Percentiles rank a stretch among this genome's conserved stretches.
Conservation (phyloP, 2,797 vertebrate species). For the Argya squamiceps region DNA sequence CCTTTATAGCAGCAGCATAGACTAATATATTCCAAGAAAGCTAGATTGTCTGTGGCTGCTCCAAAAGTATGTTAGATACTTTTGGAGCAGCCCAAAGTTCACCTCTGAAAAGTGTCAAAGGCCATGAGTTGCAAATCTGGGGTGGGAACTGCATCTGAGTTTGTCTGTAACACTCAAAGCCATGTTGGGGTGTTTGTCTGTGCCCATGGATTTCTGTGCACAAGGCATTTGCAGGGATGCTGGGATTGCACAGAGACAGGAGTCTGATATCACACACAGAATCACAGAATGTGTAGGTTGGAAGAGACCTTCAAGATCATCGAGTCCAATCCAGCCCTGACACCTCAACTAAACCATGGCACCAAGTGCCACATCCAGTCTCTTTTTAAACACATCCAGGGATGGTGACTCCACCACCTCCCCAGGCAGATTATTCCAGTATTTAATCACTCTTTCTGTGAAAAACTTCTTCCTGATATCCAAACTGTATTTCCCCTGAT, state of each 20-base stretch:
- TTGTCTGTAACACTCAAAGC: not conserved
- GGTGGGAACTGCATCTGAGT: not conserved
- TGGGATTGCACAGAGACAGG: not conserved
- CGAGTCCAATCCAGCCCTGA: too few relatives aligned
- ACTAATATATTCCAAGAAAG: constrained; percentile 9
- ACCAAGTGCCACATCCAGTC: too few relatives aligned
- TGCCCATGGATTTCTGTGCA: not conserved
- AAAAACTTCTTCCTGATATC: too few relatives aligned
- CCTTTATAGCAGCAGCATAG: constrained; percentile 7
- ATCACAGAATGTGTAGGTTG: too few relatives aligned
- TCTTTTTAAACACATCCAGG: too few relatives aligned
- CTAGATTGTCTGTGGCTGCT: constrained; percentile 42
- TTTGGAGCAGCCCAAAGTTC: not conserved
- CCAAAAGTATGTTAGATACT: not conserved
- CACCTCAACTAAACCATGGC: too few relatives aligned
- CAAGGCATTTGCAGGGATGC: not conserved
- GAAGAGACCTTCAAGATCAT: too few relatives aligned
- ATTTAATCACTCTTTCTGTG: too few relatives aligned
- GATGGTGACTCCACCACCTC: too few relatives aligned
- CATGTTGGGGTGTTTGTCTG: accelerated
- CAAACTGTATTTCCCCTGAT: too few relatives aligned
- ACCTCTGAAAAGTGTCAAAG: not conserved
- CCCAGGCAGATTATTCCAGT: too few relatives aligned
- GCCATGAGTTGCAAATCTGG: not conserved
- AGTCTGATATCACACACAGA: not conserved